These are phyloP conservation scores for Strix uralensis DNA, from an alignment of 2,113 vertebrate species.

Conservation along the genomic window DNA sequence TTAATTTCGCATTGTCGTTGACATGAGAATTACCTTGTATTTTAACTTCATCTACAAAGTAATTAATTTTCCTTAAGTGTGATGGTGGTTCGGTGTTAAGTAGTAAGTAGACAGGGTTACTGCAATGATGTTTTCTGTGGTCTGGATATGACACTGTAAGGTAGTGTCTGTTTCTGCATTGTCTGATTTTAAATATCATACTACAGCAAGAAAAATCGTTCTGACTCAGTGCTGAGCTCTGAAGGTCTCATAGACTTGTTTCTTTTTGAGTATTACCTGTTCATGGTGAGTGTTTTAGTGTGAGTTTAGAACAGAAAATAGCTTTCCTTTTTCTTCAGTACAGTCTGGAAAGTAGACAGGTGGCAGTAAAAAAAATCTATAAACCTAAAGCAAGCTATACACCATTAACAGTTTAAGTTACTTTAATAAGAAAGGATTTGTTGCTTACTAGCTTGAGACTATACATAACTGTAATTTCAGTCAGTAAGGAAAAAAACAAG, in stretches of 20 bases:
- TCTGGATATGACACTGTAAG: neutral
- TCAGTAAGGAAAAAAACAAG: neutral
- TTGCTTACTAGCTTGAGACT: neutral
- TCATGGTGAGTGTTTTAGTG: neutral
- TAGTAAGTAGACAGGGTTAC: neutral
- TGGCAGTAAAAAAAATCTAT: constrained; percentile 30
- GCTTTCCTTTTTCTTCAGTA: neutral
- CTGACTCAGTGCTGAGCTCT: neutral
- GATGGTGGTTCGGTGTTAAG: neutral
- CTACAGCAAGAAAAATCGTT: neutral
- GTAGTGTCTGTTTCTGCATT: neutral
- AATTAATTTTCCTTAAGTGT: constrained; percentile 20
- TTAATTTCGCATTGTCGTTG: neutral
- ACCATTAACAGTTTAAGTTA: constrained; percentile 54
- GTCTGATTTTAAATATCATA: neutral
- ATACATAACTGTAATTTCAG: constrained; percentile 26
- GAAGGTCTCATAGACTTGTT: neutral
- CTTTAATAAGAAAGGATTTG: constrained; percentile 56
- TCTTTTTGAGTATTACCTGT: neutral
- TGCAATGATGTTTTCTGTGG: neutral
- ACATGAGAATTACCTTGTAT: neutral
- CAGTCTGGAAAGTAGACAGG: constrained; percentile 35
- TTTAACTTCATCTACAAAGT: neutral
- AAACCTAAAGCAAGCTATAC: constrained; percentile 59
- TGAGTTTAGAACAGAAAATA: neutral